Evolutionary conservation across 1,140 invertebrate genomes (phyloP).

Genomic region (Diabrotica virgifera): DNA sequence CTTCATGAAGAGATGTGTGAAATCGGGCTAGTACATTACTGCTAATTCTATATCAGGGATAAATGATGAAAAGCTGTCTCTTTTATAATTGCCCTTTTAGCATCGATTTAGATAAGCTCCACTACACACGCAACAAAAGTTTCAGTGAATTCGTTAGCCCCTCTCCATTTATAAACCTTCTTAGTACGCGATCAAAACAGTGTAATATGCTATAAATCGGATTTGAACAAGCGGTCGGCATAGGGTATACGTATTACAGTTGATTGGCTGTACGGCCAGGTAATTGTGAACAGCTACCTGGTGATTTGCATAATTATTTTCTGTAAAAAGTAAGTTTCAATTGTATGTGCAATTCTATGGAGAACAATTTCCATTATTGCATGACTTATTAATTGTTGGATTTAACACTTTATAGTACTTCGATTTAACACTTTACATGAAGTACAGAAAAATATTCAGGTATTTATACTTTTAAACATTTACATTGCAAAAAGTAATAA

Average conservation of each 20-base stretch:
- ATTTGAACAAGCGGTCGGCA: conserved; percentile 4
- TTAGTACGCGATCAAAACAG: conserved; percentile 7
- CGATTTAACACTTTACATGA: too few relatives aligned
- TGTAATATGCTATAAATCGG: conserved; percentile 13
- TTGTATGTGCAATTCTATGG: too few relatives aligned
- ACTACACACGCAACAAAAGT: conserved; percentile 22
- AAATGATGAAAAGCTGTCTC: conserved; percentile 38
- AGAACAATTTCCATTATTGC: too few relatives aligned
- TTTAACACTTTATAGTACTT: too few relatives aligned
- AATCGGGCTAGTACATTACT: not conserved
- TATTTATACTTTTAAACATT: too few relatives aligned
- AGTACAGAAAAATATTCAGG: too few relatives aligned
- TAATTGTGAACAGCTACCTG: not conserved
- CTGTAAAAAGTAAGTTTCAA: not conserved
- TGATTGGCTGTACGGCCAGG: not conserved
- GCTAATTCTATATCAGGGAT: conserved; percentile 26
- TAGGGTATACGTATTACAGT: not conserved
- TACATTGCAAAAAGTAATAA: too few relatives aligned
- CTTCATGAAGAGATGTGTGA: not conserved
- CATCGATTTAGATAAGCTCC: conserved; percentile 26
- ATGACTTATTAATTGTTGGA: too few relatives aligned
- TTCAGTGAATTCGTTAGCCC: conserved; percentile 9
- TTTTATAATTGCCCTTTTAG: conserved; percentile 40
- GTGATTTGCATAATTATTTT: not conserved
- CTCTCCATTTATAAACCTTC: conserved; percentile 8